phyloP scores from a whole-genome alignment of 2,113 vertebrate genomes.

The Sinocyclocheilus grahami region DNA sequence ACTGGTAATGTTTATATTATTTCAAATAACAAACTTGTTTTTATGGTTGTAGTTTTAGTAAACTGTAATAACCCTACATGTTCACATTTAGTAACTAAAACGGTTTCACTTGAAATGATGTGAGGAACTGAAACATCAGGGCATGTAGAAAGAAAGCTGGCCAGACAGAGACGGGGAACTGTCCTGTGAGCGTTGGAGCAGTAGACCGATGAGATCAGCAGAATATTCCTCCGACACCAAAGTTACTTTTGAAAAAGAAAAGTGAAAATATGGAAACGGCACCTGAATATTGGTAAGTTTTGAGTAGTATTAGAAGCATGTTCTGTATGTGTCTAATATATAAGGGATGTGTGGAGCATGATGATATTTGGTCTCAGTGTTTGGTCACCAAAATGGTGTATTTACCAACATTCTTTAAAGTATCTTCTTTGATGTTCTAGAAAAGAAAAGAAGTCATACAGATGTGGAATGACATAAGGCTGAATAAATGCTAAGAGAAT shows the following conservation, averaged over 20 bases:
- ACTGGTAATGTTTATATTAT: not conserved
- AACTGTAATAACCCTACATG: not conserved
- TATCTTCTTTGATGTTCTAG: not conserved
- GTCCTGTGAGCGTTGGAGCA: not conserved
- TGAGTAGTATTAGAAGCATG: not conserved
- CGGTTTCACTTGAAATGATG: not conserved
- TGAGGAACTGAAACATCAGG: slow-evolving; percentile 49
- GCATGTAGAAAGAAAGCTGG: slow-evolving; percentile 23
- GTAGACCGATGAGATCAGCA: slow-evolving; percentile 19
- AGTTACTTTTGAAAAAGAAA: not conserved
- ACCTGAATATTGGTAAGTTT: not conserved
- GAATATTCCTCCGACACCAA: not conserved
- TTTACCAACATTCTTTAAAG: not conserved
- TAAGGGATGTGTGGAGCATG: not conserved
- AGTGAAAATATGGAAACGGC: not conserved
- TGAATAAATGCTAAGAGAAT: not conserved
- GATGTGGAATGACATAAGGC: not conserved
- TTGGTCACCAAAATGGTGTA: not conserved
- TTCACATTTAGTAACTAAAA: not conserved
- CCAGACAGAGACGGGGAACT: not conserved
- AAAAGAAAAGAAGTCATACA: not conserved
- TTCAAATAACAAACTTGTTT: not conserved
- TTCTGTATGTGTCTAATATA: not conserved
- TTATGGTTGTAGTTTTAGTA: not conserved
- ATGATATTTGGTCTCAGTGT: no score